Base-by-base conservation (phyloP, 2,888 invertebrate genomes). In the Brenthis ino region DNA sequence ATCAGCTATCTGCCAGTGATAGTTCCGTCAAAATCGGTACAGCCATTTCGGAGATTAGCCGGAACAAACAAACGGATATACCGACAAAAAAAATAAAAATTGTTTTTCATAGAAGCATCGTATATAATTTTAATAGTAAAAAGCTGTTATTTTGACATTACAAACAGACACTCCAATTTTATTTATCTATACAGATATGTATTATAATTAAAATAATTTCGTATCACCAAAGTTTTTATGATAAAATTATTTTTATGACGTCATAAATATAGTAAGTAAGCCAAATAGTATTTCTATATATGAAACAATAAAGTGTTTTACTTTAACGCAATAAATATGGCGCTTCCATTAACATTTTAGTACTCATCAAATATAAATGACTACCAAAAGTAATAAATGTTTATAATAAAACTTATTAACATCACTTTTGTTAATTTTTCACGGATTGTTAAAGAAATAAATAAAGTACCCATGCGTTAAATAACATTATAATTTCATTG, bases 291-390 rank as follows among this genome's bases (percentile, higher is more conserved):
- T 11, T 37, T 43, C 37, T n/a, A 50, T 48, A 24, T 28, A 11
- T 33, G 50, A 33, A 60, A 28, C 28, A 33, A 12, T 8, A 33
- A 60, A 28, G 60, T 50, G 50, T 50, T 43, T 43, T 43, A 60
- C 50, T 60, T 60, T 6, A n/a, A 60, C 50, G 50, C 28, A 50
- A 60, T 60, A 50, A 50, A 60, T 50, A 60, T 43, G 37, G 60
- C 50, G 48, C 48, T 60, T 3, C 50, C 50, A 50, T 60, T 16
- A 60, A 50, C 50, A 60, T 28, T 60, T 60, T 60, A 50, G 48
- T 50, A 50, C 13, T 50, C 60, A 60, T 60, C 48, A 60, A 50
- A 50, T 60, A 50, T 50, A 28, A 60, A n/a, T 48, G 48, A 60
- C 28, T 16, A 43, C 11, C 37, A 8, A 24, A 20, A 48, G 43